Evolutionary conservation across 1,140 invertebrate species (phyloP), one percentile per base, ranked within the genome.

Genomic region (Lanistes nyassanus): DNA sequence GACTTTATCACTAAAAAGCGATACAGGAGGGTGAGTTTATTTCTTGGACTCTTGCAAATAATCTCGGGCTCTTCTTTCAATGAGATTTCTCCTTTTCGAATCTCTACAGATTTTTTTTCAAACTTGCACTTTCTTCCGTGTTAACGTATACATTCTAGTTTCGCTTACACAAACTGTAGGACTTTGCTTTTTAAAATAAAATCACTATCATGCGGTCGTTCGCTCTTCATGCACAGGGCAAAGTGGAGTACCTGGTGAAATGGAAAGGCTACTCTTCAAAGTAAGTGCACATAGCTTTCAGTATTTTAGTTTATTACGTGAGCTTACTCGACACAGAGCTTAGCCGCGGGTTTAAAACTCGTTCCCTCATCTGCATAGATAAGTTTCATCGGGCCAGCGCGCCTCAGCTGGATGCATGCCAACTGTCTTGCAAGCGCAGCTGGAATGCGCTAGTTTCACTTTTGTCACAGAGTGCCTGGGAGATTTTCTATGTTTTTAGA

Each of bases 191-290:
- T 1, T 3, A 47, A 42, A 47, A 47, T 47, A 47, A 6, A 13
- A 47, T 0, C 19, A 47, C 9, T 47, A 47, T 13, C 42, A 13
- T 13, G 42, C 5, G 5, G n/a, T n/a, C n/a, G 5, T 58, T 56
- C 53, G 51, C 39, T n/a, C n/a, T 64, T 71, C 58, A 76, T 62
- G 79, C 80, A 47, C 73, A 84, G 83, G 81, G 83, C 31, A 78
- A 79, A 74, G 76, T 80, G 47, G 80, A 84, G 64, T 84, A 83
- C 78, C 76, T 84, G 31, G 81, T 84, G 0, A 83, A 84, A 78
- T 84, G 83, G 83, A 84, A 83, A 73, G 83, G 83, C 26, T 84
- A 82, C 31, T 80, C 80, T 3, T 53, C 76, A 56, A 84, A 78
- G 83, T 84, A 81, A 80, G 81, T 79, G 34, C 51, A n/a, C 4